Evolutionary conservation across 2,888 invertebrate species (phyloP), one percentile per base, ranked within the genome.

Genomic region (Papilio demoleus): DNA sequence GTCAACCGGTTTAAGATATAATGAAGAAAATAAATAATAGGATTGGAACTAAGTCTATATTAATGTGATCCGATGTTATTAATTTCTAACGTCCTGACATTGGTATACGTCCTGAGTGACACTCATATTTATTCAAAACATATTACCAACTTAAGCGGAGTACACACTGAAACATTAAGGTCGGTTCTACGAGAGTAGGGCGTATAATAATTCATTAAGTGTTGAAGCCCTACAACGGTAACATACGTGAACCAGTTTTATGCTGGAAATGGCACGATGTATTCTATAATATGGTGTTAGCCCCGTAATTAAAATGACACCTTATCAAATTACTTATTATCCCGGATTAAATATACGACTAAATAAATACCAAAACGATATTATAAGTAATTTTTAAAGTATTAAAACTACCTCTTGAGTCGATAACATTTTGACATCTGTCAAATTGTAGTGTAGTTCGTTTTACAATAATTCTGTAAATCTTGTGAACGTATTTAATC

Each of bases 101-200:
- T 53, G 67, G 17, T 60, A 19, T 0, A 11, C 40, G 36, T 45
- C 14, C 22, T 27, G 38, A 19, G 36, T 36, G 19, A 47, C 61
- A 40, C 45, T 36, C 19, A 60, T 60, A 9, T 36, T 36, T 45
- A 63, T 40, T 56, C 40, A 56, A 65, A 67, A 61, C 53, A 31
- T 45, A 19, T 5, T 9, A 22, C 19, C 38, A 36, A 38, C n/a
- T 53, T 11, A 53, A 56, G 67, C 22, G 14, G 56, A 17, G 31
- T 36, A 24, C 56, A 56, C 62, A 62, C 53, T 56, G 50, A 61
- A 38, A 56, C 56, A 65, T 65, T 65, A 40, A 64, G 40, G 24
- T 36, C 40, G 24, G 31, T n/a, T 22, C 27, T 8, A n/a, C 53
- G 53, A 14, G 27, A 27, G n/a, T 31, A n/a, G 53, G 53, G 53